A percentile compares a stretch with the other conserved stretches of the same genome.
Evolutionary conservation across 2,888 invertebrate genomes (phyloP).

Genomic region (Sabatieria punctata): DNA sequence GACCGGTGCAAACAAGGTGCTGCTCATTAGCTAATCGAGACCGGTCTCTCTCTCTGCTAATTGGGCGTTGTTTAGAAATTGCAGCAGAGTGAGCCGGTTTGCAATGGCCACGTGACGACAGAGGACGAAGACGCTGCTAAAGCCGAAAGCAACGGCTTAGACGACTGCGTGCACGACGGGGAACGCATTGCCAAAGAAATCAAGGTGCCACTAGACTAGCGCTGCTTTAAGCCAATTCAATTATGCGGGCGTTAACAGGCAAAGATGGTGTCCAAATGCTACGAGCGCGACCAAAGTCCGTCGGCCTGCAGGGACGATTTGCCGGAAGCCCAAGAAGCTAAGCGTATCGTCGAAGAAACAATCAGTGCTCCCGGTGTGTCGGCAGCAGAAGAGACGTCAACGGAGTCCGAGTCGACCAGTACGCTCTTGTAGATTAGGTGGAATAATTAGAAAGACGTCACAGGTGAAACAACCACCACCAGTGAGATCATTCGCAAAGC

Average conservation of each 20-base stretch:
- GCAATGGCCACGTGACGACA: no score
- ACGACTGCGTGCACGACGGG: background rate
- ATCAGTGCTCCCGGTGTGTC: background rate
- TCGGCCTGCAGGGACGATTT: constrained; percentile 10
- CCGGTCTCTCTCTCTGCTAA: no score
- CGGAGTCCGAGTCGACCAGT: background rate
- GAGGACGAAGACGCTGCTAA: no score
- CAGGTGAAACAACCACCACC: background rate
- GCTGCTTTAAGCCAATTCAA: background rate
- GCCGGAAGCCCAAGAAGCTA: constrained; percentile 5
- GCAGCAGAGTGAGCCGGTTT: no score
- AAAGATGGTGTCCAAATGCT: background rate
- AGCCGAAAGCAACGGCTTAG: no score
- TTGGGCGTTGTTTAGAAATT: no score
- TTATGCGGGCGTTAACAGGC: background rate
- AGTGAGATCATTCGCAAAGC: constrained; percentile 47
- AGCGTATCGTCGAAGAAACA: constrained; percentile 1
- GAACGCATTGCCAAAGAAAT: constrained; percentile 1
- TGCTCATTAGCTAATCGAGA: no score
- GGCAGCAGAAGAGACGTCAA: constrained; percentile 6
- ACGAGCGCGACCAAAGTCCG: background rate
- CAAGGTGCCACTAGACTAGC: background rate
- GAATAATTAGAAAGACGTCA: no score
- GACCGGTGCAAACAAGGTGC: no score
- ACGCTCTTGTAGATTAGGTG: no score